Percentiles rank a stretch among this genome's conserved stretches.
Conservation (phyloP, 2,113 vertebrate genomes). For the Nothoprocta pentlandii region DNA sequence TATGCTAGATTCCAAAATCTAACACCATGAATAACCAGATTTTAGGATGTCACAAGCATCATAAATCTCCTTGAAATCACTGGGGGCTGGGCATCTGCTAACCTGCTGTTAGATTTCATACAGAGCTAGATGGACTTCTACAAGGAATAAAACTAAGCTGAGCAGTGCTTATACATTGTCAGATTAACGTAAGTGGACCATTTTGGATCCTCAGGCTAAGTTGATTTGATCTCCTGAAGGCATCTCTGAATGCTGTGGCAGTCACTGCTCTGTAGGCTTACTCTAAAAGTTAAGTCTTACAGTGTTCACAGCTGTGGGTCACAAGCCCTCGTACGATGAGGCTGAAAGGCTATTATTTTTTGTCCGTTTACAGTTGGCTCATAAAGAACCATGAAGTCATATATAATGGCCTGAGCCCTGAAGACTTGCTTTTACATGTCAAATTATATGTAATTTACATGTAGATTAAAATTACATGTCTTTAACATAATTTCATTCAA, state of each 20-base stretch:
- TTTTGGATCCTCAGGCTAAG: background rate
- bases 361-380: background rate
- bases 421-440: background rate
- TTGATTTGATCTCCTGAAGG: background rate
- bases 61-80: background rate
- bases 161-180: background rate
- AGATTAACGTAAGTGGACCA: background rate
- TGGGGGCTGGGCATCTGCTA: background rate
- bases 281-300: background rate
- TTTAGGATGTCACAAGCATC: background rate
- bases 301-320: background rate
- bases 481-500: fast-evolving
- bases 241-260: background rate
- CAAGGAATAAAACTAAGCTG: background rate
- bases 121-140: background rate
- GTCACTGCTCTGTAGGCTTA: background rate
- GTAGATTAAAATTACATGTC: too few relatives aligned
- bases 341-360: background rate
- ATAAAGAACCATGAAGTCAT: background rate
- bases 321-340: background rate
- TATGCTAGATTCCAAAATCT: background rate
- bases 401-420: background rate
- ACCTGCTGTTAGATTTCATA: background rate
- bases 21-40: background rate
- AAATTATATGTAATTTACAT: too few relatives aligned